A percentile compares a stretch with the other conserved stretches of the same genome.
These are phyloP conservation scores for Apocheima hispidaria DNA, from an alignment of 2,888 invertebrate species.

Conservation along the genomic window DNA sequence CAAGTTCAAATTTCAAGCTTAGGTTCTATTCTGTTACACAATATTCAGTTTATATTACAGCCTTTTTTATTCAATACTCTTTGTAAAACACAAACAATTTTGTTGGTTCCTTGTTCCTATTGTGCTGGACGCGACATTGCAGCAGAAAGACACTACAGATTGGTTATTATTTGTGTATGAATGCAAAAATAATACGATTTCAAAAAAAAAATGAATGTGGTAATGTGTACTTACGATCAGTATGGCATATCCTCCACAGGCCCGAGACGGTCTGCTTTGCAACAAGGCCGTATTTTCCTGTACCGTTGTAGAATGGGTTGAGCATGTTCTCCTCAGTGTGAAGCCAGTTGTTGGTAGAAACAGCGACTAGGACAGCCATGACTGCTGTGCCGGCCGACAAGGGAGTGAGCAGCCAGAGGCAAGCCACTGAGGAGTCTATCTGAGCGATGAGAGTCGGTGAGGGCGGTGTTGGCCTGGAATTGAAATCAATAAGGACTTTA, in stretches of 20 bases:
- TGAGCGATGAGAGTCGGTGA: slow-evolving; percentile 79
- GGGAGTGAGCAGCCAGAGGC: slow-evolving; percentile 87
- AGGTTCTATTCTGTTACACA: too few species aligned
- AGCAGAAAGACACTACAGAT: too few species aligned
- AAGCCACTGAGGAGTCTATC: slow-evolving; percentile 87
- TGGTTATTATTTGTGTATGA: too few species aligned
- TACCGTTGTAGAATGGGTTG: slow-evolving; percentile 91
- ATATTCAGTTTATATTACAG: too few species aligned
- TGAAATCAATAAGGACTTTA: not conserved
- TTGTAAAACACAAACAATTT: too few species aligned
- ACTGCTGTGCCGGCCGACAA: slow-evolving; percentile 90
- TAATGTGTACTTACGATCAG: slow-evolving; percentile 90
- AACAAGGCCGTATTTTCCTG: slow-evolving; percentile 89
- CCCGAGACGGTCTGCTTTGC: slow-evolving; percentile 93
- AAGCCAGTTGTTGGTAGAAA: slow-evolving; percentile 94
- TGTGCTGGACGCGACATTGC: too few species aligned
- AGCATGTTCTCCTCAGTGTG: slow-evolving; percentile 94
- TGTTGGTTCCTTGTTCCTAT: too few species aligned
- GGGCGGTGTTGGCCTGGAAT: slow-evolving; percentile 78
- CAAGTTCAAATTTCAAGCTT: too few species aligned
- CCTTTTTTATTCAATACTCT: too few species aligned
- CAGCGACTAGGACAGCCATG: slow-evolving; percentile 90
- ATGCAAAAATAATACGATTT: too few species aligned
- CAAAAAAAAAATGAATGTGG: too few species aligned
- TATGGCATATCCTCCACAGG: slow-evolving; percentile 92